These are phyloP conservation scores for Phaonia tiefii DNA, from an alignment of 2,888 invertebrate species.

Conservation along the genomic window DNA sequence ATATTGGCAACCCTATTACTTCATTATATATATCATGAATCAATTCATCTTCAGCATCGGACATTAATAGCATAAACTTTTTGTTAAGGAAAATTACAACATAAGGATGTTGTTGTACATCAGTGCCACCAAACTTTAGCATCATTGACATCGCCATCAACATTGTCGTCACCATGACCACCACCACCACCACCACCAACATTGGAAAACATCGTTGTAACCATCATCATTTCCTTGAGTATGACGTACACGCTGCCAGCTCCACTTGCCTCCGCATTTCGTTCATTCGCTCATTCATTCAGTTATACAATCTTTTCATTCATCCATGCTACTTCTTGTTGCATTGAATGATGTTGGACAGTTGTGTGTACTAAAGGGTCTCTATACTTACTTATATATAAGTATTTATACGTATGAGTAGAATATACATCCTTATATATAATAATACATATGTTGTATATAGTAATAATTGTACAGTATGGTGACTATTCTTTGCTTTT, in stretches of 20 bases:
- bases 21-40: no score
- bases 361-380: no score
- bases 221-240: not conserved
- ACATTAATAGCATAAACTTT: no score
- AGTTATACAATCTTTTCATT: not conserved
- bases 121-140: not conserved
- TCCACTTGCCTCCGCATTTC: not conserved
- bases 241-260: not conserved
- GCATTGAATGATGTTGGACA: not conserved
- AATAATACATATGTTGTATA: constrained; percentile 16
- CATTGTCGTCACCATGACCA: not conserved
- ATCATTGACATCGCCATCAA: not conserved
- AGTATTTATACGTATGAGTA: no score
- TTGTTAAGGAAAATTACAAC: no score
- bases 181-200: not conserved
- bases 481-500: constrained; percentile 41
- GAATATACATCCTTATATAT: not conserved
- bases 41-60: no score
- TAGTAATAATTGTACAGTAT: constrained; percentile 30
- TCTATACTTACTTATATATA: no score
- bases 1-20: no score
- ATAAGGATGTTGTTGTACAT: constrained; percentile 3
- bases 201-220: not conserved
- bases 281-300: not conserved
- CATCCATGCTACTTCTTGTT: not conserved